A percentile compares a stretch with the other conserved stretches of the same genome.
These are phyloP conservation scores for Oryzaephilus surinamensis DNA, from an alignment of 1,140 invertebrate species.

Conservation along the genomic window DNA sequence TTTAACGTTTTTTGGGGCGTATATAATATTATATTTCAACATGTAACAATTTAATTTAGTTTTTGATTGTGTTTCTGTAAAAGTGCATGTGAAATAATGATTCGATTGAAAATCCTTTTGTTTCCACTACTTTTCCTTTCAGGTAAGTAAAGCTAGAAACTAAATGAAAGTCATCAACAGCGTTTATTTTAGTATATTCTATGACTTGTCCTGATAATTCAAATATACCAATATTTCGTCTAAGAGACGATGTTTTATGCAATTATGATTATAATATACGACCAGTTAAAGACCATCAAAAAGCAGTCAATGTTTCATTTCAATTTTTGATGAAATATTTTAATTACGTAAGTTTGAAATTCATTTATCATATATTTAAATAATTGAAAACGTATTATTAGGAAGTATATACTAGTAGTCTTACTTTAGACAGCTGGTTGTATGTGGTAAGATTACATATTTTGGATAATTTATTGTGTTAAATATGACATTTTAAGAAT, in stretches of 20 bases:
- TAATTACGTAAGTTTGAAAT: slow-evolving; percentile 39
- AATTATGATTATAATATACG: slow-evolving; percentile 41
- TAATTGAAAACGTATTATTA: slow-evolving; percentile 7
- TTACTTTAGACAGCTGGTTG: slow-evolving; percentile 27
- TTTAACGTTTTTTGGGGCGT: no score
- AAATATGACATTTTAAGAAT: slow-evolving; percentile 19
- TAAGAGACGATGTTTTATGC: slow-evolving; percentile 41
- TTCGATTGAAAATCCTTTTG: no score
- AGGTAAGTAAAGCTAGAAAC: no score
- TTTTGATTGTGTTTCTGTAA: no score
- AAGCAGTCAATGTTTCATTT: slow-evolving; percentile 37
- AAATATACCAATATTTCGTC: slow-evolving; percentile 1
- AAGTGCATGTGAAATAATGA: no score
- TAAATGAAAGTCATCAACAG: no score
- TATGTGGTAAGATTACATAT: slow-evolving; percentile 20
- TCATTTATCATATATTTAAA: neutral
- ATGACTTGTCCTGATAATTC: no score
- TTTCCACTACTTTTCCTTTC: no score
- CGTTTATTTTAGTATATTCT: no score
- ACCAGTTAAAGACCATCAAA: slow-evolving; percentile 33
- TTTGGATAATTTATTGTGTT: neutral
- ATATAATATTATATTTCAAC: no score
- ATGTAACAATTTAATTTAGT: no score
- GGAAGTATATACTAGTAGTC: slow-evolving; percentile 18
- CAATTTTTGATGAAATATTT: slow-evolving; percentile 40